These are phyloP conservation scores for Drosophila sp. DNA, from an alignment of 1,140 invertebrate genomes.

Conservation along the genomic window DNA sequence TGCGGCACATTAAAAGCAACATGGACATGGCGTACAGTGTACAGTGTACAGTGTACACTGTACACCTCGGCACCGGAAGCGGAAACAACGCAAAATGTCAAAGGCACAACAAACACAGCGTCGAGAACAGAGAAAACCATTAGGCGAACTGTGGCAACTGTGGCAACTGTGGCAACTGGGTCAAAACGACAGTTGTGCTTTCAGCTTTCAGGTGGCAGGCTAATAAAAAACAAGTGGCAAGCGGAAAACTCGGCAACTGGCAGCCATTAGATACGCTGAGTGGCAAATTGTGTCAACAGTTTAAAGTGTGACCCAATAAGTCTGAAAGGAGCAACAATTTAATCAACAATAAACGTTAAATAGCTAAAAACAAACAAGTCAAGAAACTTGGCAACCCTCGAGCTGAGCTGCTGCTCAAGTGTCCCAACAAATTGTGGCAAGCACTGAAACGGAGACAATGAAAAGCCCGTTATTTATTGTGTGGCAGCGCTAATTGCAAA, in stretches of 20 bases:
- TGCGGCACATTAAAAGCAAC: slow-evolving; percentile 36
- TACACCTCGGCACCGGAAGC: slow-evolving; percentile 67
- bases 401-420: too few relatives aligned
- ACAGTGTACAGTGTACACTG: too few relatives aligned
- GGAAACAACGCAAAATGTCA: slow-evolving; percentile 72
- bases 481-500: slow-evolving; percentile 76
- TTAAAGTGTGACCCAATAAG: slow-evolving; percentile 70
- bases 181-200: slow-evolving; percentile 47
- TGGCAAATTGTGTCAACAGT: slow-evolving; percentile 61
- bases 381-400: slow-evolving; percentile 15
- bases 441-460: slow-evolving; percentile 68
- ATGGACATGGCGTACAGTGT: slow-evolving; percentile 12
- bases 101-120: slow-evolving; percentile 59
- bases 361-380: slow-evolving; percentile 51
- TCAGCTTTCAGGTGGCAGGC: slow-evolving; percentile 56
- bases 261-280: slow-evolving; percentile 22
- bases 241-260: slow-evolving; percentile 17
- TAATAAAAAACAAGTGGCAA: slow-evolving; percentile 35
- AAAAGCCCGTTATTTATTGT: slow-evolving; percentile 78
- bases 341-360: slow-evolving; percentile 71
- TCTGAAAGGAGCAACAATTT: slow-evolving; percentile 62
- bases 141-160: too few relatives aligned
- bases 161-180: slow-evolving; percentile 32
- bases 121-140: slow-evolving; percentile 65
- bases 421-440: slow-evolving; percentile 5